A percentile compares a stretch with the other conserved stretches of the same genome.
Conservation (phyloP, 1,140 invertebrate species). For the Cephus cinctus region DNA sequence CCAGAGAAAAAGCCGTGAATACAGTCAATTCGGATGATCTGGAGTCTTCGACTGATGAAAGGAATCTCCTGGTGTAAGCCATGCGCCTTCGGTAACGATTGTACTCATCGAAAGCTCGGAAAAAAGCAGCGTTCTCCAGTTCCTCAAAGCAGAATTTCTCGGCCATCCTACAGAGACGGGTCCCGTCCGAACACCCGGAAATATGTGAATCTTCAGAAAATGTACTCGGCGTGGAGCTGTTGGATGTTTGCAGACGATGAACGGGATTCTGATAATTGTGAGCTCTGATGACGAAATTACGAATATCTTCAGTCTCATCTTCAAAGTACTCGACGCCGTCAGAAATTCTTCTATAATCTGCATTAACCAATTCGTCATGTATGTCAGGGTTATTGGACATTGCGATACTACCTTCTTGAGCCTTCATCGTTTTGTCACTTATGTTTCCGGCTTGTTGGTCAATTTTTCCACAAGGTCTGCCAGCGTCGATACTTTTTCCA, state of each 20-base stretch:
- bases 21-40: no score
- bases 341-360: background rate
- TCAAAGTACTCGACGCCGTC: background rate
- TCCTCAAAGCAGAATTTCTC: slow-evolving; percentile 5
- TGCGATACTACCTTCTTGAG: background rate
- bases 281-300: background rate
- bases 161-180: slow-evolving; percentile 5
- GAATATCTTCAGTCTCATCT: background rate
- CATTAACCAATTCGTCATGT: no score
- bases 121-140: slow-evolving; percentile 3
- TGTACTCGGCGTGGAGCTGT: background rate
- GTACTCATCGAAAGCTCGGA: slow-evolving; percentile 7
- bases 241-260: background rate
- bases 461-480: background rate
- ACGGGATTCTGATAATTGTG: background rate
- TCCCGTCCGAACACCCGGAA: background rate
- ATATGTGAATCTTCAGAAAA: background rate
- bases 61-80: slow-evolving; percentile 7
- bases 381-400: background rate
- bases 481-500: background rate
- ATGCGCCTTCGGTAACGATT: slow-evolving; percentile 2
- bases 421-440: background rate
- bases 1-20: background rate
- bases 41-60: background rate
- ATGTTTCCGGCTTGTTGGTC: background rate